Evolutionary conservation across 2,888 invertebrate genomes (phyloP).

Genomic region (Pyralis farinalis): DNA sequence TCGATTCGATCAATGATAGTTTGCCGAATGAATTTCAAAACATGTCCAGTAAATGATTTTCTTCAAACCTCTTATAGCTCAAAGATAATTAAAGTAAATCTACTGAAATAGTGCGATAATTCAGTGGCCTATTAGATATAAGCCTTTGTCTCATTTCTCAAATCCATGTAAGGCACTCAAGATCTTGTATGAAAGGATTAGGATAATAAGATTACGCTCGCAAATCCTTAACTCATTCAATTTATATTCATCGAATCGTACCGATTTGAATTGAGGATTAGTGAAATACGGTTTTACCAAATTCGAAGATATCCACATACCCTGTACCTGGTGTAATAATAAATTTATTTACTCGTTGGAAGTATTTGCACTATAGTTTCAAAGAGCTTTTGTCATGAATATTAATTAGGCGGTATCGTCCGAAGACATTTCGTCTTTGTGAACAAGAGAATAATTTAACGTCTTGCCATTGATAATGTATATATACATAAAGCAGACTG

Average conservation of each 20-base stretch:
- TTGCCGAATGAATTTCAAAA: too few species aligned
- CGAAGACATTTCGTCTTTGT: constrained; percentile 34
- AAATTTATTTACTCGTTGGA: constrained; percentile 14
- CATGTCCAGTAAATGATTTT: too few species aligned
- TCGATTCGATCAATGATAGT: too few species aligned
- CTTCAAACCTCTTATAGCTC: background rate
- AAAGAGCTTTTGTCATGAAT: constrained; percentile 40
- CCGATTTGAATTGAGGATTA: constrained; percentile 30
- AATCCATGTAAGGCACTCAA: constrained; percentile 10
- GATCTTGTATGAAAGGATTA: constrained; percentile 29
- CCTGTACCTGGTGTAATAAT: constrained; percentile 10
- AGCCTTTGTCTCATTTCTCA: background rate
- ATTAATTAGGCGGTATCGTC: constrained; percentile 41
- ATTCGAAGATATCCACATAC: constrained; percentile 12
- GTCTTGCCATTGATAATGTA: too few species aligned
- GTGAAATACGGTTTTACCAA: constrained; percentile 9
- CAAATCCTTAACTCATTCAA: constrained; percentile 32
- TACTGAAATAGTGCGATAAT: background rate
- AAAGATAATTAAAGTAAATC: background rate
- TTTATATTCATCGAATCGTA: constrained; percentile 42
- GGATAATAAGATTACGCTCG: constrained; percentile 37
- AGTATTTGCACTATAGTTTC: constrained; percentile 19
- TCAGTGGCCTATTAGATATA: constrained; percentile 1
- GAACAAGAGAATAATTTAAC: background rate
- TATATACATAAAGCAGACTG: too few species aligned